Base-by-base conservation (phyloP, 1,140 invertebrate species). In the Plectrocnemia conspersa region DNA sequence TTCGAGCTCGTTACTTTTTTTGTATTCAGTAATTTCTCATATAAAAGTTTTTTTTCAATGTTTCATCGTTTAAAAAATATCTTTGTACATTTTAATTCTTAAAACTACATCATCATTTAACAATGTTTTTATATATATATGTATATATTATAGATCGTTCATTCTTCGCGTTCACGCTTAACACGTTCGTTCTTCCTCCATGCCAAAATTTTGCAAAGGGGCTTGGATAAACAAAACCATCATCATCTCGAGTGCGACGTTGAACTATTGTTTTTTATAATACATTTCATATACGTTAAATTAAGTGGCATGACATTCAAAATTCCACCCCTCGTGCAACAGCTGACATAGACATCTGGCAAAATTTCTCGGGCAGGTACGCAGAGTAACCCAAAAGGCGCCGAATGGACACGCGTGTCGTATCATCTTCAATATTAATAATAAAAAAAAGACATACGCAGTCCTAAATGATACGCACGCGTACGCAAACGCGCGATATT, bases 11-110 rank as follows among this genome's bases (percentile, higher is more conserved):
- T 47, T 33, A 48, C 18, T 38, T 13, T 15, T n/a, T 50, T 50
- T 24, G 13, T 33, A 38, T 50, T 54, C 16, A 54, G 49, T 54
- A 47, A 46, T 25, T 54, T 45, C n/a, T 56, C 50, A 56, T 60
- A 61, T 56, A 61, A 56, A 59, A 61, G 49, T 61, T 60, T 61
- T 50, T 42, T 54, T 16, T 50, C 22, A 11, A 38, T 50, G n/a
- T n/a, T n/a, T n/a, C n/a, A n/a, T n/a, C n/a, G 27, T 56, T 60
- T 60, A 41, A 61, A 60, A 61, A 61, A 61, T 61, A 61, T 61
- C 54, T 61, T 61, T 61, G 58, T 61, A 61, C 58, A 61, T 40
- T 61, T 61, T 61, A 49, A 60, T 61, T 46, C 46, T 54, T 56
- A 56, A 52, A 56, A 29, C 54, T 61, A 61, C 33, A 52, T 54